Evolutionary conservation across 2,888 invertebrate genomes (phyloP), one percentile per base, ranked within the genome.

Genomic region (Gerris lacustris): DNA sequence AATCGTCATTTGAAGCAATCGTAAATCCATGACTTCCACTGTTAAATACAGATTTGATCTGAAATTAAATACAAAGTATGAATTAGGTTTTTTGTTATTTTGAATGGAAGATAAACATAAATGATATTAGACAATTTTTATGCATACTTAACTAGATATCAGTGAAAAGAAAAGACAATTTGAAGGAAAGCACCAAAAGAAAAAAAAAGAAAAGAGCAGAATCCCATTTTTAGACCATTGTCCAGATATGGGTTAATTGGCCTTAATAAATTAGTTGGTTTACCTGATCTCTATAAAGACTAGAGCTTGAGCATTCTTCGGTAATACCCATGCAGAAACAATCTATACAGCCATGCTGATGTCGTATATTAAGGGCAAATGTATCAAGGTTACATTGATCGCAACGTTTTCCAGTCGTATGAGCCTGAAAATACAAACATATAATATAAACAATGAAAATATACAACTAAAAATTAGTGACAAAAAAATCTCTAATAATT

Each of bases 291-390:
- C 93, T 85, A 73, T 88, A 88, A 82, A 87, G 86, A 71, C 84
- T 86, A 69, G 94, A 94, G 78, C 94, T 92, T 71, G 85, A 85
- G 80, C 98, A 98, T 74, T 87, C 85, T 55, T 84, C 82, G 0
- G 92, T 88, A 62, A 95, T 86, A 4, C 96, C 97, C 84, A 93
- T 92, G 81, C 98, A 98, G 91, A 97, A 98, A 81, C 98, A 98
- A 70, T 87, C 85, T 70, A 96, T 90, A 81, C 98, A 99, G 66
- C 98, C 98, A 76, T 90, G 88, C 76, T 88, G 86, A 78, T 91
- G 90, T 73, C 86, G 86, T 18, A 84, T 81, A 71, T 91, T 89
- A 73, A 97, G 83, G 79, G 89, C 88, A 87, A 94, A 98, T 2
- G 94, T 87, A 77, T 89, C 87, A 17, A 87, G 83, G 80, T 88